Evolutionary conservation across 37 sponge, comb jelly and placozoan species (phyloP), one percentile per base, ranked within the genome.

Genomic region (Agelas oroides): DNA sequence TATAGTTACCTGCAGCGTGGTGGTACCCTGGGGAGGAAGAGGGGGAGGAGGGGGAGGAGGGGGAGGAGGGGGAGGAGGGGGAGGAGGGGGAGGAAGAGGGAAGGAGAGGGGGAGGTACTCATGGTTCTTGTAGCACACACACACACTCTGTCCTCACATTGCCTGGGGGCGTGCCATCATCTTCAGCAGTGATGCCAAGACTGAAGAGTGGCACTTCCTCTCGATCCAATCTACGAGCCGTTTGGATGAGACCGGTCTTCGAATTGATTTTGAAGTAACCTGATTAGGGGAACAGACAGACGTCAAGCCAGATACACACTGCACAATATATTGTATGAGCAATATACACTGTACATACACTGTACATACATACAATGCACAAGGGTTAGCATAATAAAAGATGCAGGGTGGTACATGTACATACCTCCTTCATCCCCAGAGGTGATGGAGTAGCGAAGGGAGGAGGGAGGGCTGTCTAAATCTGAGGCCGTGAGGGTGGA

Each of bases 401-500:
- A n/a, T n/a, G n/a, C n/a, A n/a, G n/a, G n/a, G n/a, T n/a, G n/a
- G n/a, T n/a, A n/a, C n/a, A n/a, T n/a, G n/a, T n/a, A n/a, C 46
- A 3, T 46, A 46, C 46, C 46, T 46, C 46, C 46, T 1, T 59
- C 53, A 8, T 73, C 81, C 0, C 65, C 73, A 13, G 71, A 24
- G 17, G 62, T 35, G 39, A 80, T 73, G 23, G 39, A 34, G 75
- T 87, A 80, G 28, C 39, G 53, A 39, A 87, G 53, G 0, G 58
- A 33, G 35, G 59, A 19, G 6, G 46, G 46, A 8, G 46, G 46
- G 19, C 74, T 56, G 59, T 89, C 89, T 19, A 34, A 18, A 57
- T 89, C 89, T 32, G 32, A 71, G n/a, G 89, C 89, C 28, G 38
- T 25, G n/a, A 89, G 34, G 19, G 36, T 62, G 37, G 76, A 37